These are phyloP conservation scores for Polymixis flavicincta DNA, from an alignment of 2,888 invertebrate species.

Conservation along the genomic window DNA sequence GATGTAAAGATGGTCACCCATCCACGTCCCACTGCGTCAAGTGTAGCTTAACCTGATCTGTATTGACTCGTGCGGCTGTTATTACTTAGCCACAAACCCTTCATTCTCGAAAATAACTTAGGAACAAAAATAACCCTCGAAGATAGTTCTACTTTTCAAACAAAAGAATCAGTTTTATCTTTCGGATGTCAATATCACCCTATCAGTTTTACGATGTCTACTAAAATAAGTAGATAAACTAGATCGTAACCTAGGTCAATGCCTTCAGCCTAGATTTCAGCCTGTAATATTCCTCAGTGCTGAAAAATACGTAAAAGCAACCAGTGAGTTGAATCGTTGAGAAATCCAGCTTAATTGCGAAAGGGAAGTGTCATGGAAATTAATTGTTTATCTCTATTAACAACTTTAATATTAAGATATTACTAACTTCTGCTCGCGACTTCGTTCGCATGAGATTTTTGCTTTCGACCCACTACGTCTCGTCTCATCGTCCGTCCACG, in stretches of 20 bases:
- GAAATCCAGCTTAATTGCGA: neutral
- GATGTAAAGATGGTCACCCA: too few relatives aligned
- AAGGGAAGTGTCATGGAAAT: neutral
- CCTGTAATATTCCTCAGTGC: neutral
- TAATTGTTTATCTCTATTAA: too few relatives aligned
- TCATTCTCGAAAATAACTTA: neutral
- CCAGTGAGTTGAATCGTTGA: neutral
- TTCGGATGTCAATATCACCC: neutral
- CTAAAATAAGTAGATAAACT: conserved; percentile 1
- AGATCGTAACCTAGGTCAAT: conserved; percentile 5
- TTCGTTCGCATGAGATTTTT: too few relatives aligned
- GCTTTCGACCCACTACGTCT: too few relatives aligned
- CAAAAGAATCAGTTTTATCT: conserved; percentile 10
- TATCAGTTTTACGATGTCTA: conserved; percentile 19
- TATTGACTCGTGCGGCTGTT: too few relatives aligned
- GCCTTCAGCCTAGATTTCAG: conserved; percentile 15
- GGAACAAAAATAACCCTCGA: neutral
- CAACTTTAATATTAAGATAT: too few relatives aligned
- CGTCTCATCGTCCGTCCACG: too few relatives aligned
- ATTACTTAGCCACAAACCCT: too few relatives aligned
- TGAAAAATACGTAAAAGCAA: neutral
- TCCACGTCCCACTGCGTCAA: too few relatives aligned
- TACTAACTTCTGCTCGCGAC: too few relatives aligned
- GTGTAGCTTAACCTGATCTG: too few relatives aligned
- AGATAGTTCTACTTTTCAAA: neutral